These are phyloP conservation scores for Thripadectes ignobilis DNA, from an alignment of 2,797 vertebrate species.

Conservation along the genomic window DNA sequence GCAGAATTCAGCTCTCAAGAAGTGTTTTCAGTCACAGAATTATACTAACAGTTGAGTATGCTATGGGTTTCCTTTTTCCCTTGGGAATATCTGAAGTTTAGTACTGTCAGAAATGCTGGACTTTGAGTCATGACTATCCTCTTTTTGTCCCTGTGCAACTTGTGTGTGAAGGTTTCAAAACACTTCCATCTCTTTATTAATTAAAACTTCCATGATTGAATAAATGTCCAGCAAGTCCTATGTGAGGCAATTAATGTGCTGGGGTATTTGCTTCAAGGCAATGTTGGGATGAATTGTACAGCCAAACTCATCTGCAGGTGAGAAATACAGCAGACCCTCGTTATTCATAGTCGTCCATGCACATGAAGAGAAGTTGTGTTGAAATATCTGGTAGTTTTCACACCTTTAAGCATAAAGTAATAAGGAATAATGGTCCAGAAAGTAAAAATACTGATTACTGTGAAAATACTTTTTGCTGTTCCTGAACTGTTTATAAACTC, in stretches of 20 bases:
- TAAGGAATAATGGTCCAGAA: not conserved
- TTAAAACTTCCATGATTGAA: not conserved
- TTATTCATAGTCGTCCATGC: not conserved
- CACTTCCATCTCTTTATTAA: not conserved
- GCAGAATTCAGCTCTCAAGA: not conserved
- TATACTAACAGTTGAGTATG: fast-evolving
- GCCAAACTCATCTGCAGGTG: not conserved
- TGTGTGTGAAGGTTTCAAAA: not conserved
- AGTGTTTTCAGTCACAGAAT: not conserved
- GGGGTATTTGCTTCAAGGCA: not conserved
- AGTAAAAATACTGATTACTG: not conserved
- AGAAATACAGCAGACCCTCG: not conserved
- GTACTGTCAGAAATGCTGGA: not conserved
- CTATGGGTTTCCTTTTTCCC: not conserved
- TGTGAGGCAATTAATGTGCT: not conserved
- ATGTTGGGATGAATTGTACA: not conserved
- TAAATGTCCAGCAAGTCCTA: not conserved
- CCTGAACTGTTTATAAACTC: not conserved
- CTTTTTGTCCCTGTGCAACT: not conserved
- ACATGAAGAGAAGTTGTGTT: not conserved
- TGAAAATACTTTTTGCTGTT: not conserved
- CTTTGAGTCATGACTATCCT: not conserved
- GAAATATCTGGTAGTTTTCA: not conserved
- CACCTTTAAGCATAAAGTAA: not conserved
- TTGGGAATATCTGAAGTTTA: not conserved